Evolutionary conservation across 2,888 invertebrate genomes (phyloP).

Genomic region (Cremastinae sp.): DNA sequence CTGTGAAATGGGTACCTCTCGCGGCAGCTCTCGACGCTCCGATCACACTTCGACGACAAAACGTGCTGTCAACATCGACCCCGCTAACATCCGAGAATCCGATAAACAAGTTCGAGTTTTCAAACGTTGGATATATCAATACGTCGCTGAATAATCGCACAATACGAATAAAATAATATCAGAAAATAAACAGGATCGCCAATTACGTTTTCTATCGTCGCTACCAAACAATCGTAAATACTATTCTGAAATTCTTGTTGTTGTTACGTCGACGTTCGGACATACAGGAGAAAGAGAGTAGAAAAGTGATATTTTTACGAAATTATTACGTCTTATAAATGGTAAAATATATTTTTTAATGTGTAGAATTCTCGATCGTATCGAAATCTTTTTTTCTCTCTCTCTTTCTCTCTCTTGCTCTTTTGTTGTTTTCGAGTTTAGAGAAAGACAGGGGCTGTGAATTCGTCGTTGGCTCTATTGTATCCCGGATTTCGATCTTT

Average conservation of each 20-base stretch:
- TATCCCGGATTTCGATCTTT: conserved; percentile 17
- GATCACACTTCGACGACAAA: conserved; percentile 26
- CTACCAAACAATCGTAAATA: too few relatives aligned
- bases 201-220: too few relatives aligned
- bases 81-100: neutral
- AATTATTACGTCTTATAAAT: neutral
- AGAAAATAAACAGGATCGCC: too few relatives aligned
- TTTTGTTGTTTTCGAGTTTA: too few relatives aligned
- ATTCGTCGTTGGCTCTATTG: conserved; percentile 29
- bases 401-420: neutral
- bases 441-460: conserved; percentile 39
- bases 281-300: neutral
- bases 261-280: neutral
- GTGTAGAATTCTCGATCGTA: conserved; percentile 7
- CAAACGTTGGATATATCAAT: neutral
- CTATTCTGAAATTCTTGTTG: neutral
- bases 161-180: too few relatives aligned
- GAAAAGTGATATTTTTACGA: too few relatives aligned
- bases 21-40: conserved; percentile 24
- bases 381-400: conserved; percentile 36
- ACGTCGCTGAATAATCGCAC: too few relatives aligned
- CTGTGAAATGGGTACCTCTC: conserved; percentile 1
- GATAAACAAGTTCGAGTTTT: neutral
- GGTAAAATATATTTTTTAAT: neutral
- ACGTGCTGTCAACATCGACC: neutral